A percentile compares a stretch with the other conserved stretches of the same genome.
Conservation (phyloP, 2,888 invertebrate genomes). For the Mythimna pallens region DNA sequence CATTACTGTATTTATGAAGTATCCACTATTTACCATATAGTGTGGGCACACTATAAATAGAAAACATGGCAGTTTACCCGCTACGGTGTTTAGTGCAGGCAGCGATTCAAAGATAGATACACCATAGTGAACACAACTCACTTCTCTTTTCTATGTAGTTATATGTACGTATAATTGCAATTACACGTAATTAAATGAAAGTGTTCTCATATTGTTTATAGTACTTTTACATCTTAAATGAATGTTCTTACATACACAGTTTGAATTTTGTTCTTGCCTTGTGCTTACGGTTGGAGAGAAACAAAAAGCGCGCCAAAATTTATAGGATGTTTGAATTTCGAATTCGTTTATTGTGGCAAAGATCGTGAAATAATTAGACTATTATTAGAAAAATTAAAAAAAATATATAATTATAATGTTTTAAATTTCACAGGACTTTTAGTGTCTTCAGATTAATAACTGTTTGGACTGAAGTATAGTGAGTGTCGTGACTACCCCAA, state of each 20-base stretch:
- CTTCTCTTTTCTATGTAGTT: constrained; percentile 36
- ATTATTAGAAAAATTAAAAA: neutral
- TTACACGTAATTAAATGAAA: constrained; percentile 64
- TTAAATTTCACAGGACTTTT: constrained; percentile 8
- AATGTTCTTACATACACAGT: constrained; percentile 9
- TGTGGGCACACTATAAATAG: constrained; percentile 74
- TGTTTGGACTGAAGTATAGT: constrained; percentile 25
- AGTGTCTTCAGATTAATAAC: constrained; percentile 12
- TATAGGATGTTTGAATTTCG: constrained; percentile 2
- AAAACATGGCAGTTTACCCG: constrained; percentile 73
- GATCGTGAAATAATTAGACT: neutral
- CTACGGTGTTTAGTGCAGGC: constrained; percentile 64
- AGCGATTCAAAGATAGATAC: constrained; percentile 63
- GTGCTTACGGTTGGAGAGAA: constrained; percentile 10
- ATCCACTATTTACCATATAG: constrained; percentile 53
- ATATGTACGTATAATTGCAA: constrained; percentile 40
- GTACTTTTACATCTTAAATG: constrained; percentile 47
- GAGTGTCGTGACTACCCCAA: constrained; percentile 37
- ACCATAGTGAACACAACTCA: constrained; percentile 59
- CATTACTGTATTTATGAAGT: constrained; percentile 26
- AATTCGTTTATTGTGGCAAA: constrained; percentile 10
- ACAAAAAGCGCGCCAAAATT: constrained; percentile 25
- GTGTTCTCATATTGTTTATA: constrained; percentile 40
- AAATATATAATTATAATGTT: neutral
- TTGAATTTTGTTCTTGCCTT: constrained; percentile 13